Evolutionary conservation across 2,113 vertebrate genomes (phyloP).

Genomic region (Coptodon rendalli): DNA sequence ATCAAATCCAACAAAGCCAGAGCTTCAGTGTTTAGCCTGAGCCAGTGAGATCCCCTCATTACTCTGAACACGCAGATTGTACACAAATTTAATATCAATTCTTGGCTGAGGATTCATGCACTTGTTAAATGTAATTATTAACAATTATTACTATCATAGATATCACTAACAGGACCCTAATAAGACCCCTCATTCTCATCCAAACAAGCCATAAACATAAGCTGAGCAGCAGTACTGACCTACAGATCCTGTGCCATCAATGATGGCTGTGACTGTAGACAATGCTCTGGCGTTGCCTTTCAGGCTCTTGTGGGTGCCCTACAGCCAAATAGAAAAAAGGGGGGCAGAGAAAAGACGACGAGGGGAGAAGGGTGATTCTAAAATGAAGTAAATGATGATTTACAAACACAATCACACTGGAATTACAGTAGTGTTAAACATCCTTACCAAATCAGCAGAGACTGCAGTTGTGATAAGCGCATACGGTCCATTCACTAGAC

Average conservation of each 20-base stretch:
- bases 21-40: neutral
- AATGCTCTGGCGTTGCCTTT: slow-evolving; percentile 88
- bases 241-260: slow-evolving; percentile 89
- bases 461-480: slow-evolving; percentile 93
- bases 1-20: neutral
- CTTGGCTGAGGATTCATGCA: neutral
- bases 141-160: neutral
- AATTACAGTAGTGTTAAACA: neutral
- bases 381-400: neutral
- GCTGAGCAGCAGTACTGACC: slow-evolving; percentile 34
- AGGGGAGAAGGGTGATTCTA: neutral
- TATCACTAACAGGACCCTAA: neutral
- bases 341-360: neutral
- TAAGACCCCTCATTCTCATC: neutral
- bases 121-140: neutral
- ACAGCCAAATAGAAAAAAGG: neutral
- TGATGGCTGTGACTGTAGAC: slow-evolving; percentile 92
- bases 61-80: neutral
- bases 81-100: neutral
- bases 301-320: slow-evolving; percentile 92
- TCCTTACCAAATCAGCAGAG: slow-evolving; percentile 90
- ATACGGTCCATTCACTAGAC: slow-evolving; percentile 89
- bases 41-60: neutral
- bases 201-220: neutral
- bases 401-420: neutral